Percentiles rank a stretch among this genome's conserved stretches.
Conservation (phyloP, 2,888 invertebrate genomes). For the Cotesia congregata region DNA sequence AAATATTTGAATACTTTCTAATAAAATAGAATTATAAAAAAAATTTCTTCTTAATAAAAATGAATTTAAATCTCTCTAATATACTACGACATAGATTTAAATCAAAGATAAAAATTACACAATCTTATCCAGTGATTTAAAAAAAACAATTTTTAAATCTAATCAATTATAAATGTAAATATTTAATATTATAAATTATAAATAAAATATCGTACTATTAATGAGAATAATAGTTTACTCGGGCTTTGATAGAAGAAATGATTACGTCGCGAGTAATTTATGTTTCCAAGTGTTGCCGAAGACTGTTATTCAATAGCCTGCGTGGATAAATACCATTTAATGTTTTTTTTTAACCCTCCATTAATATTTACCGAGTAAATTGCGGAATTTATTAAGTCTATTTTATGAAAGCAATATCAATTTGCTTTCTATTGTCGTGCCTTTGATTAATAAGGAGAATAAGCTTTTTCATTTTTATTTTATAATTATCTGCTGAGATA, state of each 20-base stretch:
- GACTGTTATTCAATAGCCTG: background rate
- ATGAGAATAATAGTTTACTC: background rate
- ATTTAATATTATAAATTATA: too few species aligned
- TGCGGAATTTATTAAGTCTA: background rate
- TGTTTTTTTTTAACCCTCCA: background rate
- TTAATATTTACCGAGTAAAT: background rate
- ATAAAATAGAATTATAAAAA: too few species aligned
- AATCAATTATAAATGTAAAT: too few species aligned
- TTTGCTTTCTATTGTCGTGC: background rate
- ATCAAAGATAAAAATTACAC: too few species aligned
- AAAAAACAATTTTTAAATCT: too few species aligned
- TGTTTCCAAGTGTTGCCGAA: background rate
- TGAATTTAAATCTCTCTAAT: too few species aligned
- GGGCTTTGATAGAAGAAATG: background rate
- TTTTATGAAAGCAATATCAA: background rate
- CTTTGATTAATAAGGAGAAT: background rate
- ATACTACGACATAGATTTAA: too few species aligned
- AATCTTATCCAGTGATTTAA: too few species aligned
- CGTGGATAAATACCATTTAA: background rate
- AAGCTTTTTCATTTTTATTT: background rate
- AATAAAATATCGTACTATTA: background rate
- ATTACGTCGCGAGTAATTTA: background rate
- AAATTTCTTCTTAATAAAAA: too few species aligned
- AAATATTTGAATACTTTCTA: too few species aligned
- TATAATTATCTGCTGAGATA: constrained; percentile 7